A percentile compares a stretch with the other conserved stretches of the same genome.
Evolutionary conservation across 2,113 vertebrate species (phyloP).

Genomic region (Atlantisia rogersi): DNA sequence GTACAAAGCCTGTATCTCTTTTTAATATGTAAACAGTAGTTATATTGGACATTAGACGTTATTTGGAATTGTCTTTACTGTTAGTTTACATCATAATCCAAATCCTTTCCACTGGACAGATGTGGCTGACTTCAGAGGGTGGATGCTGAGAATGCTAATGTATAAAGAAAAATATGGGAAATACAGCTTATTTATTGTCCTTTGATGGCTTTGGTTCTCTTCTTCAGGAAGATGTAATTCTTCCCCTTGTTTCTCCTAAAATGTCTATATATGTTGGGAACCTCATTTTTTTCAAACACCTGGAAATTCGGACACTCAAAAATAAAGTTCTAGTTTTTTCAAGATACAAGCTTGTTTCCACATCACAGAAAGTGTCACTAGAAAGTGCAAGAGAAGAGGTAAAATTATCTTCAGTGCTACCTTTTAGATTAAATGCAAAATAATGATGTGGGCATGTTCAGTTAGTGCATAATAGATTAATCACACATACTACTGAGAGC

Average conservation of each 20-base stretch:
- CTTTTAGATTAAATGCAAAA: neutral
- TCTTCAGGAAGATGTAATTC: neutral
- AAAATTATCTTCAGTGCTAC: neutral
- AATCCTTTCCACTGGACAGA: conserved; percentile 24
- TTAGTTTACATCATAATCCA: conserved; percentile 78
- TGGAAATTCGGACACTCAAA: neutral
- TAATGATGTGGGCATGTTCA: neutral
- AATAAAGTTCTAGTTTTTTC: neutral
- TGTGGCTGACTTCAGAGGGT: conserved; percentile 15
- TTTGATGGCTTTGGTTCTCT: neutral
- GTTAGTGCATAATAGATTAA: neutral
- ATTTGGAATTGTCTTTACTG: conserved; percentile 77
- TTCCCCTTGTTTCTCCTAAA: neutral
- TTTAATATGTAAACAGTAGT: conserved; percentile 85
- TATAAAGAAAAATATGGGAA: neutral
- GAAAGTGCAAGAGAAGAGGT: neutral
- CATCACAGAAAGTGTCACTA: neutral
- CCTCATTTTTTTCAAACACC: neutral
- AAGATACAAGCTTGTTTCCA: neutral
- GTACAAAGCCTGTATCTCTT: conserved; percentile 83
- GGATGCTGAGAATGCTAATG: conserved; percentile 14
- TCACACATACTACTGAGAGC: neutral
- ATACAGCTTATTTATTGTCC: neutral
- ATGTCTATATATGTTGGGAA: neutral
- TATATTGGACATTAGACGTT: conserved; percentile 84